Evolutionary conservation across 2,797 vertebrate species (phyloP).

Genomic region (Anableps anableps): DNA sequence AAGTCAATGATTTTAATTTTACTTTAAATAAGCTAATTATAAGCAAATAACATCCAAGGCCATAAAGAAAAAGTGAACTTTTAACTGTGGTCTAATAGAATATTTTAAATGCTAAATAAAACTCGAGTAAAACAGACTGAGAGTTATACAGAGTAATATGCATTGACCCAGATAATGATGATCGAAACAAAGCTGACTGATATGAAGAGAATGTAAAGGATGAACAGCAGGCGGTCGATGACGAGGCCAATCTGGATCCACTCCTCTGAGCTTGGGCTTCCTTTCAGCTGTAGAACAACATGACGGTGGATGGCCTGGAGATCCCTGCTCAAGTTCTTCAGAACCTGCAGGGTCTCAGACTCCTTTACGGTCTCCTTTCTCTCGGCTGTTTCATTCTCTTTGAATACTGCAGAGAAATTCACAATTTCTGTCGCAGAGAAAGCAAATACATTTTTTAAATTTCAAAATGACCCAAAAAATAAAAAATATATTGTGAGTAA

Average conservation of each 20-base stretch:
- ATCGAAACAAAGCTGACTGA: conserved; percentile 75
- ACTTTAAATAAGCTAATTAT: neutral
- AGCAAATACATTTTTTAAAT: neutral
- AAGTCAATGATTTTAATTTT: neutral
- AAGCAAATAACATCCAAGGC: neutral
- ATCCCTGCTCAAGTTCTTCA: conserved; percentile 62
- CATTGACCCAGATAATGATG: conserved; percentile 65
- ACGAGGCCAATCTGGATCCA: conserved; percentile 75
- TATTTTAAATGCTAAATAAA: neutral
- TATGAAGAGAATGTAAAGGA: conserved; percentile 73
- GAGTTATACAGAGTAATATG: conserved; percentile 17
- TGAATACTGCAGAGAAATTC: rapidly evolving
- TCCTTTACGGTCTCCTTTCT: conserved; percentile 17
- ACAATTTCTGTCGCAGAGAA: conserved; percentile 29
- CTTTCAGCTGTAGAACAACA: conserved; percentile 47
- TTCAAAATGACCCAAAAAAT: neutral
- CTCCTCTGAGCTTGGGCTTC: conserved; percentile 50
- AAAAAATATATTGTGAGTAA: neutral
- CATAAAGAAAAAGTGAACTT: neutral
- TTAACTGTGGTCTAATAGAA: neutral
- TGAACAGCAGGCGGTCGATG: conserved; percentile 76
- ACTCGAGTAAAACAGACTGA: neutral
- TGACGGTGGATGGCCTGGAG: conserved; percentile 58
- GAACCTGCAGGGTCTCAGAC: conserved; percentile 56
- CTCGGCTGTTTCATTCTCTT: neutral